Conservation (phyloP, 2,797 vertebrate genomes). For the Smutsia temminckii region DNA sequence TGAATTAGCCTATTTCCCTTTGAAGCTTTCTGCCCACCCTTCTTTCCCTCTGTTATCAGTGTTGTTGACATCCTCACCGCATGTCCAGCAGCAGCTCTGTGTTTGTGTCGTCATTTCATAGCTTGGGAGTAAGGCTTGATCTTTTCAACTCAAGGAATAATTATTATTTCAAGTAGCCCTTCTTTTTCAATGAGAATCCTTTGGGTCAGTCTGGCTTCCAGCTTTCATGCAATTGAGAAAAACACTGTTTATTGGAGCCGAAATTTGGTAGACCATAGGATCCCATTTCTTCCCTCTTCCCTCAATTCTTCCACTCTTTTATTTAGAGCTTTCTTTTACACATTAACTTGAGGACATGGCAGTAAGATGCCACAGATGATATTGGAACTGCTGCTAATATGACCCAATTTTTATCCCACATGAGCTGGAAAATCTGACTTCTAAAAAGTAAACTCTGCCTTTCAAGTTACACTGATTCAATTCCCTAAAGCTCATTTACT, state of each 20-base stretch:
- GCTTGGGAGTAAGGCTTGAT: background rate
- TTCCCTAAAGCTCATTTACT: conserved; percentile 17
- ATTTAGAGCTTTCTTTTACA: background rate
- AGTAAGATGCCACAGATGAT: background rate
- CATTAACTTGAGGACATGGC: background rate
- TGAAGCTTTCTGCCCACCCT: background rate
- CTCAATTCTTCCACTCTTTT: background rate
- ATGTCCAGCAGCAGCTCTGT: background rate
- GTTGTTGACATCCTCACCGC: background rate
- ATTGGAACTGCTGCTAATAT: background rate
- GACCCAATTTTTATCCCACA: background rate
- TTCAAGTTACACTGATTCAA: background rate
- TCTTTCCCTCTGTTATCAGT: background rate
- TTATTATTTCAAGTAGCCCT: background rate
- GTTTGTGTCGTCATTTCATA: background rate
- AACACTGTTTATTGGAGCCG: background rate
- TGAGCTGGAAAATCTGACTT: conserved; percentile 30
- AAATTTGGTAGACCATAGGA: background rate
- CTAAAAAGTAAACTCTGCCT: background rate
- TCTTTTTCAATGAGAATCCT: background rate
- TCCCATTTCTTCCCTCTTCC: background rate
- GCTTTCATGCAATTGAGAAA: background rate
- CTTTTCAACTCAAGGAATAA: background rate
- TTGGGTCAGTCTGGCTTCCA: background rate
- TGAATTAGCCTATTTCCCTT: rapidly evolving